Conservation (phyloP, 2,113 vertebrate genomes). For the Heloderma charlesbogerti region DNA sequence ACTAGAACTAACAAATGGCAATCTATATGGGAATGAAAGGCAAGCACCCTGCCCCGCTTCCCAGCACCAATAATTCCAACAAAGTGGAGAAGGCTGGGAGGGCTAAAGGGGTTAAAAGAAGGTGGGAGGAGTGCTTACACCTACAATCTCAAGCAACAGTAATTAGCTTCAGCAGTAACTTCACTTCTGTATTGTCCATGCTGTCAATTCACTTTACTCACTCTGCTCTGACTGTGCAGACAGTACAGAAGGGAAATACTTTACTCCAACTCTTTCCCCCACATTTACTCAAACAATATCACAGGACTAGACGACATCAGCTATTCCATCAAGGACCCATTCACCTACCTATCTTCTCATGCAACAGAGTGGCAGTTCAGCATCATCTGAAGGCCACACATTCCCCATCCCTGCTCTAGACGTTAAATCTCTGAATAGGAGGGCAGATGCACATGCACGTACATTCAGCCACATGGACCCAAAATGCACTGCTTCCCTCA, state of each 20-base stretch:
- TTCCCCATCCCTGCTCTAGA: not conserved
- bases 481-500: not conserved
- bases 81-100: not conserved
- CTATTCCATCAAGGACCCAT: not conserved
- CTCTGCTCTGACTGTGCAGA: not conserved
- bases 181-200: not conserved
- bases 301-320: not conserved
- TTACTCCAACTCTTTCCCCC: not conserved
- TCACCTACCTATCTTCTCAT: not conserved
- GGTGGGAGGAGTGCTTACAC: not conserved
- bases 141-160: not conserved
- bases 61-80: not conserved
- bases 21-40: not conserved
- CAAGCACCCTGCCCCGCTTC: not conserved
- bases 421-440: not conserved
- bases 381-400: not conserved
- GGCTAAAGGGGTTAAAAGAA: not conserved
- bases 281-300: not conserved
- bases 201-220: not conserved
- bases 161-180: not conserved
- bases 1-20: not conserved
- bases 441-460: not conserved
- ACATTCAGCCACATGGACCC: not conserved
- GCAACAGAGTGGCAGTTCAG: not conserved
- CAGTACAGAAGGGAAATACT: not conserved